These are phyloP conservation scores for Hypotaenidia philippensis DNA, from an alignment of 2,797 vertebrate species.

Conservation along the genomic window DNA sequence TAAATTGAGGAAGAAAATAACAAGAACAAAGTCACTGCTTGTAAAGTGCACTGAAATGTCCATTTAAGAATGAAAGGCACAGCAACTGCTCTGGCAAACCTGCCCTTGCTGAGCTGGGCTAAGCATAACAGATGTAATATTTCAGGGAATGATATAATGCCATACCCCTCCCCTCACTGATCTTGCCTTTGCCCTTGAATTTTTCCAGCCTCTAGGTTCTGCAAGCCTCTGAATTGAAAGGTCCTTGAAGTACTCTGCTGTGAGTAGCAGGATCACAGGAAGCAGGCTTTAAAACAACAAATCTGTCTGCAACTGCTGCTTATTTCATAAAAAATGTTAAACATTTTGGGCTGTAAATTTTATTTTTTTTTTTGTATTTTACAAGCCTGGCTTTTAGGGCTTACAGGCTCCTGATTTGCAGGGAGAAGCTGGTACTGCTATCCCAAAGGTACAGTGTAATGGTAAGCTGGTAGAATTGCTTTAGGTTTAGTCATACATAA, in stretches of 20 bases:
- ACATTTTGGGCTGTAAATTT: constrained; percentile 13
- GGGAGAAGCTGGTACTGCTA: constrained; percentile 41
- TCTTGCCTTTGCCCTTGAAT: constrained; percentile 14
- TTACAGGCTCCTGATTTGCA: constrained; percentile 71
- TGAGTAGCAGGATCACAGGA: constrained; percentile 32
- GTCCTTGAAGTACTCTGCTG: neutral
- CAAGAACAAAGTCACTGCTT: neutral
- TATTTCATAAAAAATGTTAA: constrained; percentile 66
- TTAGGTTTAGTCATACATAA: constrained; percentile 61
- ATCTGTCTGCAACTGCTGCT: constrained; percentile 51
- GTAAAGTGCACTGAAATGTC: neutral
- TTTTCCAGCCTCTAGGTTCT: constrained; percentile 4
- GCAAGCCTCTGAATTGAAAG: constrained; percentile 39
- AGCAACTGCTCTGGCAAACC: neutral
- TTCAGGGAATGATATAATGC: neutral
- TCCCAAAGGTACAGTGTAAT: constrained; percentile 44
- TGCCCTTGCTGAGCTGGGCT: neutral
- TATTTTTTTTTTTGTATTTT: constrained; percentile 60
- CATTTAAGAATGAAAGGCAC: neutral
- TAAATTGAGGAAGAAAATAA: neutral
- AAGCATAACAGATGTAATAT: neutral
- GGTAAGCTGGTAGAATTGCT: constrained; percentile 68
- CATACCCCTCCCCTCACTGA: neutral
- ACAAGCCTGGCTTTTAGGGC: constrained; percentile 50
- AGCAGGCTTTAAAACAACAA: constrained; percentile 63